Base-by-base conservation (phyloP, 2,113 vertebrate species). In the Ploceus nigricollis region DNA sequence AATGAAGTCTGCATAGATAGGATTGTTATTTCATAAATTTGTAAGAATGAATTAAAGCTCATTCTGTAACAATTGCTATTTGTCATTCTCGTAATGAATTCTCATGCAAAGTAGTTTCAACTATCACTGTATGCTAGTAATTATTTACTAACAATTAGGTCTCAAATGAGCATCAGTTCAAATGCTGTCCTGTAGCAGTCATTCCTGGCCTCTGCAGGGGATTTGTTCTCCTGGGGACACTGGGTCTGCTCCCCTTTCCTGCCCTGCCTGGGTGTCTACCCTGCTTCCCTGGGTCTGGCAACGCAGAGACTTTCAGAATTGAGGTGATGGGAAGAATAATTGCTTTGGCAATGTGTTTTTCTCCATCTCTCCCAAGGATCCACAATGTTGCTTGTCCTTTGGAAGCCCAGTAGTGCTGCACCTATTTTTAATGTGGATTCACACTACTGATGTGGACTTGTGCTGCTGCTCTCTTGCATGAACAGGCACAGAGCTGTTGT, bases 131-230 rank as follows among this genome's bases (percentile, higher is more conserved):
- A 78, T 63, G 60, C 19, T 88, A 82, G 71, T 90, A 82, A 95
- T 93, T 91, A 69, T 90, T 96, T 93, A 90, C 93, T 72, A 93
- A 90, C 70, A 92, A 72, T 94, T 91, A 94, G 66, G 66, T 95
- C 68, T 89, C 69, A 89, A 7, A 58, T 78, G 72, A 83, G 60
- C 35, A 3, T 90, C 42, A 70, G 47, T 33, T 94, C 54, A 80
- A 66, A 51, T 58, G 42, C 51, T 83, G 35, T 54, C 58, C 68
- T 58, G 3, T 28, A 82, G 25, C 42, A 54, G 37, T 42, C 28
- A 47, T 10, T 87, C 68, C 33, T 9, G 22, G 37, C 17, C 40
- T 60, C 45, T 80, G 42, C 37, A 72, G 61, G 51, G 33, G 18
- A 35, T 58, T 78, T 83, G 11, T 35, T 84, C 51, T 65, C 23